These are phyloP conservation scores for Tetrapedia diversipes DNA, from an alignment of 2,888 invertebrate genomes.

Conservation along the genomic window DNA sequence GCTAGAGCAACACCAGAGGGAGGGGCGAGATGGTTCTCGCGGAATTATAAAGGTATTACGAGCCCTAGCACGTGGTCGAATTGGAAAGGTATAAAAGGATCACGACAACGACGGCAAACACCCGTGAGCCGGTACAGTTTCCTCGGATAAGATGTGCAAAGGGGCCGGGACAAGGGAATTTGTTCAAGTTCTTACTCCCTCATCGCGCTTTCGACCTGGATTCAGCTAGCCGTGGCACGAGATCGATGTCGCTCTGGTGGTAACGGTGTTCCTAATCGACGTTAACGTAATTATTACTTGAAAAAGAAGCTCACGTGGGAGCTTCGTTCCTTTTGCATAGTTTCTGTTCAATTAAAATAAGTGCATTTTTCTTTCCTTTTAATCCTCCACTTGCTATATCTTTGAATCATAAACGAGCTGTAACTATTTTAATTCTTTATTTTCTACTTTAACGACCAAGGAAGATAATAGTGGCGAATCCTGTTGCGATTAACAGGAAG, in stretches of 20 bases:
- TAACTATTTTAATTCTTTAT: too few species aligned
- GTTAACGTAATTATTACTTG: slow-evolving; percentile 35
- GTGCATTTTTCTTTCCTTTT: too few species aligned
- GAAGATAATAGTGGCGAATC: too few species aligned
- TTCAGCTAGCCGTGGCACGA: slow-evolving; percentile 16
- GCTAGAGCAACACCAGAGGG: too few species aligned
- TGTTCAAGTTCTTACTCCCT: slow-evolving; percentile 29
- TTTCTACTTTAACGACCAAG: too few species aligned
- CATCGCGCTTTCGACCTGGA: slow-evolving; percentile 48
- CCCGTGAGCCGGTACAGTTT: slow-evolving; percentile 2
- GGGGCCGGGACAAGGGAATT: slow-evolving; percentile 18
- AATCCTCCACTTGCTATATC: too few species aligned
- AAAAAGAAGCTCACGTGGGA: slow-evolving; percentile 7
- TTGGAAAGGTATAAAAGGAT: slow-evolving; percentile 7
- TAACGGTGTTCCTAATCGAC: slow-evolving; percentile 33
- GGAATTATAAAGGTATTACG: slow-evolving; percentile 26
- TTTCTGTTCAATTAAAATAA: too few species aligned
- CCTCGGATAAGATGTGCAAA: background rate
- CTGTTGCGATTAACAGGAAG: too few species aligned
- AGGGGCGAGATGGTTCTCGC: too few species aligned
- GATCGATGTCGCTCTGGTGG: slow-evolving; percentile 45
- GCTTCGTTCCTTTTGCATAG: too few species aligned
- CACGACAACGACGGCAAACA: slow-evolving; percentile 29
- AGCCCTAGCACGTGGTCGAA: slow-evolving; percentile 9
- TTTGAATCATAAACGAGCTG: too few species aligned